phyloP scores from a whole-genome alignment of 2,888 invertebrate genomes.

The Chromoteleia sp. region DNA sequence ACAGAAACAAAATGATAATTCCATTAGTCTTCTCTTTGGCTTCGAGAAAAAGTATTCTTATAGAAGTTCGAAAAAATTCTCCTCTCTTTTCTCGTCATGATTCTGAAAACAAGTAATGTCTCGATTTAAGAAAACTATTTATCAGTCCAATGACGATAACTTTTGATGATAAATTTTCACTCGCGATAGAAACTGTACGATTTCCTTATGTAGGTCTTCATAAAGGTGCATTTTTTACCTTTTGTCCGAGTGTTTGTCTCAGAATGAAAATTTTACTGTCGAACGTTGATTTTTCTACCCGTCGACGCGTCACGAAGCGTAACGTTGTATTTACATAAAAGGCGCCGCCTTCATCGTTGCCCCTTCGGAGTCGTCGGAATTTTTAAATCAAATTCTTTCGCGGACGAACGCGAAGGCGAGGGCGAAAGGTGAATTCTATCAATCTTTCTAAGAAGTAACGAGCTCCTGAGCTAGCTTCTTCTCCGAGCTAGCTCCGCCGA shows the following conservation, averaged over 20 bases:
- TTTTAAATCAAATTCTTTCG: slow-evolving; percentile 83
- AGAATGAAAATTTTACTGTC: slow-evolving; percentile 68
- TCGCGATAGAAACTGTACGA: slow-evolving; percentile 13
- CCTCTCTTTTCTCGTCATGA: slow-evolving; percentile 12
- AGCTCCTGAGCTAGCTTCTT: slow-evolving; percentile 65
- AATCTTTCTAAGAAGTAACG: slow-evolving; percentile 67
- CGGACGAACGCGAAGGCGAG: slow-evolving; percentile 75
- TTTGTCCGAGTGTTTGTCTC: slow-evolving; percentile 64
- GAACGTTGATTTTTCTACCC: slow-evolving; percentile 73
- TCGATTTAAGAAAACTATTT: slow-evolving; percentile 13
- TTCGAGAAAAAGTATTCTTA: slow-evolving; percentile 5
- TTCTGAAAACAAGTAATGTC: slow-evolving; percentile 1
- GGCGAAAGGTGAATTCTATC: slow-evolving; percentile 72
- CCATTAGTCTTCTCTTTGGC: slow-evolving; percentile 1
- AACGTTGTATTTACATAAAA: slow-evolving; percentile 81
- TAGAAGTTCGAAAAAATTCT: slow-evolving; percentile 12
- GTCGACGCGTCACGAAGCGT: slow-evolving; percentile 73
- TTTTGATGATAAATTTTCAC: slow-evolving; percentile 27
- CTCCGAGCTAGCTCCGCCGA: slow-evolving; percentile 26
- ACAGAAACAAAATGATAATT: slow-evolving; percentile 24
- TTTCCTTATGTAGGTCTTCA: slow-evolving; percentile 30
- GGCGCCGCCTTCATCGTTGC: slow-evolving; percentile 73
- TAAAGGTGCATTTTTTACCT: slow-evolving; percentile 54
- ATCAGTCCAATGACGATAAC: slow-evolving; percentile 33
- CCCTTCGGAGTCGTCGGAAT: slow-evolving; percentile 78